Conservation (phyloP, 2,888 invertebrate genomes). For the Lycaena phlaeas region DNA sequence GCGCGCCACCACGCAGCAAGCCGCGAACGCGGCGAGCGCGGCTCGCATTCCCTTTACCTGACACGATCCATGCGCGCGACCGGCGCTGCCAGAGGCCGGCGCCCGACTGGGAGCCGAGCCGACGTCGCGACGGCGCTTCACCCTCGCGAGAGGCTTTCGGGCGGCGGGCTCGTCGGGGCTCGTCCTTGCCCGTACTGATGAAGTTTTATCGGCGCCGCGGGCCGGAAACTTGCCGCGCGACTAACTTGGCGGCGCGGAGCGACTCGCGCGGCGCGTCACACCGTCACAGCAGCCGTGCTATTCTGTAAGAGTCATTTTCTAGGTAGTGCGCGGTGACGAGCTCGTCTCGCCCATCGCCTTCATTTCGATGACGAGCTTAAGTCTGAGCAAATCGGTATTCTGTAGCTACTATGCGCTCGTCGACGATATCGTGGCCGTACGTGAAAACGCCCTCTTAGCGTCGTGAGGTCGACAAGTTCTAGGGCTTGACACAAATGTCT, state of each 20-base stretch:
- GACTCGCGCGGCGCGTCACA: too few relatives aligned
- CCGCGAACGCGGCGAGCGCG: slow-evolving; percentile 67
- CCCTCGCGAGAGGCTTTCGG: slow-evolving; percentile 21
- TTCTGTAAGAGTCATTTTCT: too few relatives aligned
- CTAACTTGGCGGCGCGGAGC: slow-evolving; percentile 50
- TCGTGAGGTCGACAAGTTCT: too few relatives aligned
- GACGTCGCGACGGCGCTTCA: slow-evolving; percentile 30
- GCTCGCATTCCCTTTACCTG: slow-evolving; percentile 64
- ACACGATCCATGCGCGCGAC: slow-evolving; percentile 47
- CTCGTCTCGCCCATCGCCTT: too few relatives aligned
- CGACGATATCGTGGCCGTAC: too few relatives aligned
- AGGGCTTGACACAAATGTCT: too few relatives aligned
- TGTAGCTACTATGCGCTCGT: too few relatives aligned
- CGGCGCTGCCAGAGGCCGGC: slow-evolving; percentile 65
- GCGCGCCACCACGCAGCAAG: slow-evolving; percentile 57
- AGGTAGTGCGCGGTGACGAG: too few relatives aligned
- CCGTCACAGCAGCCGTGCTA: too few relatives aligned
- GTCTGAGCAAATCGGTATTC: too few relatives aligned
- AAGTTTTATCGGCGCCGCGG: slow-evolving; percentile 51
- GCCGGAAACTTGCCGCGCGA: slow-evolving; percentile 39
- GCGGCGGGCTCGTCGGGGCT: slow-evolving; percentile 6
- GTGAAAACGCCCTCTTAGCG: too few relatives aligned
- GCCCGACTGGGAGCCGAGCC: slow-evolving; percentile 57
- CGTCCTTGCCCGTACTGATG: slow-evolving; percentile 27
- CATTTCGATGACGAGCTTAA: too few relatives aligned